Percentiles rank a stretch among this genome's conserved stretches.
phyloP scores from a whole-genome alignment of 1,140 invertebrate species.

The Aporrectodea caliginosa region DNA sequence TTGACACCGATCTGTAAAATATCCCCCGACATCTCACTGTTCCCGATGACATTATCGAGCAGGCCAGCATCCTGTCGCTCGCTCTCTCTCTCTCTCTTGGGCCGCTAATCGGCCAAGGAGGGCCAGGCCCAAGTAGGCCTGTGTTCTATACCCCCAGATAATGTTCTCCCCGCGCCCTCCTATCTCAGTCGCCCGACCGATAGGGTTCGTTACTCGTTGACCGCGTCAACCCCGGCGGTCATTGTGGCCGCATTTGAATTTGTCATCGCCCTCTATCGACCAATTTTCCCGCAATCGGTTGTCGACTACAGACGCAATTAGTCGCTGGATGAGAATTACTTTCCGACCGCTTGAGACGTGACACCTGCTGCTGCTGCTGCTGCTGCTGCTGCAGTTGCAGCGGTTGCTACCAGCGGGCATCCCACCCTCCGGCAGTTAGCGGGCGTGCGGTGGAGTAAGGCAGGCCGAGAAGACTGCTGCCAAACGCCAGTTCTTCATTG shows the following conservation, averaged over 20 bases:
- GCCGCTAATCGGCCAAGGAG: not conserved
- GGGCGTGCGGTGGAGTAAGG: not conserved
- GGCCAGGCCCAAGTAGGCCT: not conserved
- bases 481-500: not conserved
- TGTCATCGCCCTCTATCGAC: not conserved
- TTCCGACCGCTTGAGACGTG: not conserved
- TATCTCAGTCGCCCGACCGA: not conserved
- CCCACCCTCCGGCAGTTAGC: not conserved
- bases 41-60: not conserved
- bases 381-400: too few relatives aligned
- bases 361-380: not conserved
- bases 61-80: too few relatives aligned
- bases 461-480: not conserved
- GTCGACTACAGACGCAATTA: not conserved
- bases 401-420: not conserved
- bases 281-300: not conserved
- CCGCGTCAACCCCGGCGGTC: not conserved
- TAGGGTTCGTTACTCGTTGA: not conserved
- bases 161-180: not conserved
- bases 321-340: not conserved
- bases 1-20: not conserved
- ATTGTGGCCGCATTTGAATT: not conserved
- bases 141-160: not conserved
- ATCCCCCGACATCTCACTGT: not conserved
- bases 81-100: too few relatives aligned